Conservation (phyloP, 1,140 invertebrate species). For the Drosophila repleta region DNA sequence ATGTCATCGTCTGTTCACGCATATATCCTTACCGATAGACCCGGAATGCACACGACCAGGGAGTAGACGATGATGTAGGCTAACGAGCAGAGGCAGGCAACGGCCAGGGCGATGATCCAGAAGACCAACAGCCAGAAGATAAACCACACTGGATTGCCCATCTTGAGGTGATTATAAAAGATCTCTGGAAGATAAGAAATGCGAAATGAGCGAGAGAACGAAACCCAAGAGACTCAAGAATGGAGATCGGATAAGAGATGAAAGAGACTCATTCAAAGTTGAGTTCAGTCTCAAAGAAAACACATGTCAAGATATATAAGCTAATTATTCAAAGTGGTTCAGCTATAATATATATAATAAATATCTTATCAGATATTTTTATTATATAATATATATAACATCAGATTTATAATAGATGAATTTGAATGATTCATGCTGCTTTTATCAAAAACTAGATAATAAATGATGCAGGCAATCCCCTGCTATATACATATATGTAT, state of each 20-base stretch:
- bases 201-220: not conserved
- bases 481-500: not conserved
- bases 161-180: conserved; percentile 44
- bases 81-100: conserved; percentile 89
- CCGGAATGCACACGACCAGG: conserved; percentile 89
- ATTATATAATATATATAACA: no score
- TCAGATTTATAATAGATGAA: no score
- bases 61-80: conserved; percentile 90
- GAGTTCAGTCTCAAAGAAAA: not conserved
- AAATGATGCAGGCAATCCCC: no score
- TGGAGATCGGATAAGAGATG: conserved; percentile 58
- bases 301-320: no score
- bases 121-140: conserved; percentile 92
- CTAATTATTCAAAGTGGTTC: not conserved
- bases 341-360: not conserved
- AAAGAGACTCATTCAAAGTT: conserved; percentile 27
- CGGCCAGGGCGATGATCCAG: conserved; percentile 89
- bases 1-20: conserved; percentile 24
- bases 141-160: conserved; percentile 87
- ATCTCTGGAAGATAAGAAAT: conserved; percentile 61
- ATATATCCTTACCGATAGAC: conserved; percentile 84
- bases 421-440: no score
- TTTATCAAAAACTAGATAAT: no score
- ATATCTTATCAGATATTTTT: no score
- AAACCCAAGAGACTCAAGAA: not conserved